Evolutionary conservation across 2,113 vertebrate species (phyloP).

Genomic region (Syrrhaptes paradoxus): DNA sequence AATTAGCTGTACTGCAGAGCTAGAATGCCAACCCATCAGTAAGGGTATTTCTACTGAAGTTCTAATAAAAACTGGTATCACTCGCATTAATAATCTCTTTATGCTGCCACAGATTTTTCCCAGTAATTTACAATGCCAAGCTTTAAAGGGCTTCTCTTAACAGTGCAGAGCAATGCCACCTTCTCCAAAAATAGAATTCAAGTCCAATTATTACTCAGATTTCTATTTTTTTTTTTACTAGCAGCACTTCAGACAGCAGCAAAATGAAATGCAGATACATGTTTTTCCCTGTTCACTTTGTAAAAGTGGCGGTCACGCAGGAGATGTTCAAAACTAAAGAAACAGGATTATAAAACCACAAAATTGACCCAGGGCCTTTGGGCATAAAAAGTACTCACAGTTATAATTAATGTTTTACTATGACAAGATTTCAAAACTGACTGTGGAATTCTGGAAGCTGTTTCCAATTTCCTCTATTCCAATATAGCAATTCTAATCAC

Average conservation of each 20-base stretch:
- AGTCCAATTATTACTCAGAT: background rate
- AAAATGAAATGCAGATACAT: constrained; percentile 21
- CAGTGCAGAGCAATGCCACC: background rate
- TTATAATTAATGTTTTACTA: constrained; percentile 18
- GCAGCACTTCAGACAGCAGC: background rate
- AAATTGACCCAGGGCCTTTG: constrained; percentile 8
- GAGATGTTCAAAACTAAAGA: constrained; percentile 5
- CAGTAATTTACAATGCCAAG: background rate
- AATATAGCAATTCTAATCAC: background rate
- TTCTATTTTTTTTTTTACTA: background rate
- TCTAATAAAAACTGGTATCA: background rate
- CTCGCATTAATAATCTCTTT: background rate
- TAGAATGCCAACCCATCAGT: background rate
- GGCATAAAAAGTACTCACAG: background rate
- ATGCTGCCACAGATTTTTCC: background rate
- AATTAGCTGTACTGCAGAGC: background rate
- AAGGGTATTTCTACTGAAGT: background rate
- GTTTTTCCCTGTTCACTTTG: background rate
- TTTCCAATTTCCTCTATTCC: background rate
- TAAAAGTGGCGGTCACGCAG: background rate
- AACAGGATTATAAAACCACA: constrained; percentile 29
- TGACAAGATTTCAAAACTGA: constrained; percentile 18
- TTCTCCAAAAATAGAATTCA: background rate
- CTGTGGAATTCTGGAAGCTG: background rate
- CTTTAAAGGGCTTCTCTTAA: background rate